These are phyloP conservation scores for Hassar affinis DNA, from an alignment of 2,113 vertebrate species.

Conservation along the genomic window DNA sequence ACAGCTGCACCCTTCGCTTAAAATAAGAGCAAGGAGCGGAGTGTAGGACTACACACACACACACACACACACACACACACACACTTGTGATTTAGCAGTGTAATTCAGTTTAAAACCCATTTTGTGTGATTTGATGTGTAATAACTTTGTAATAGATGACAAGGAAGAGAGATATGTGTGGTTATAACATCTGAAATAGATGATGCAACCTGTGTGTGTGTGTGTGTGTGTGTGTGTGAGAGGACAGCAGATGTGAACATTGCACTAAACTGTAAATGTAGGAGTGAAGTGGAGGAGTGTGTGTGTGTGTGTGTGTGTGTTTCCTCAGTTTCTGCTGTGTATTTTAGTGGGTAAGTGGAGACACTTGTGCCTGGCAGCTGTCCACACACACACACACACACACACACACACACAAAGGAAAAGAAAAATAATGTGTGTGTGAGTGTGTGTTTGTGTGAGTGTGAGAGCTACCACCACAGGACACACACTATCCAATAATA, in stretches of 20 bases:
- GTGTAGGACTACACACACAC: slow-evolving; percentile 21
- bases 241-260: too few relatives aligned
- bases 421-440: too few relatives aligned
- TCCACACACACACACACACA: not conserved
- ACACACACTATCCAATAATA: too few relatives aligned
- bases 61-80: slow-evolving; percentile 16
- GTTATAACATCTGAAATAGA: not conserved
- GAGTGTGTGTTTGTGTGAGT: too few relatives aligned
- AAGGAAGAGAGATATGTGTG: not conserved
- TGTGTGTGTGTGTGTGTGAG: not conserved
- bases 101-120: not conserved
- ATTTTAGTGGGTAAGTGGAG: not conserved
- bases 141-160: too few relatives aligned
- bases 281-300: too few relatives aligned
- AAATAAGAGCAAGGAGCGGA: slow-evolving; percentile 60
- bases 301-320: too few relatives aligned
- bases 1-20: slow-evolving; percentile 51
- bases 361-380: not conserved
- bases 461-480: too few relatives aligned
- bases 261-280: too few relatives aligned
- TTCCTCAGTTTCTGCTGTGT: not conserved
- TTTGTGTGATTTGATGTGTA: too few relatives aligned
- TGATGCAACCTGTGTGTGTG: not conserved
- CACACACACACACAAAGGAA: not conserved
- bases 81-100: not conserved